A percentile compares a stretch with the other conserved stretches of the same genome.
Conservation (phyloP, 2,797 vertebrate genomes). For the Calcarius lapponicus region DNA sequence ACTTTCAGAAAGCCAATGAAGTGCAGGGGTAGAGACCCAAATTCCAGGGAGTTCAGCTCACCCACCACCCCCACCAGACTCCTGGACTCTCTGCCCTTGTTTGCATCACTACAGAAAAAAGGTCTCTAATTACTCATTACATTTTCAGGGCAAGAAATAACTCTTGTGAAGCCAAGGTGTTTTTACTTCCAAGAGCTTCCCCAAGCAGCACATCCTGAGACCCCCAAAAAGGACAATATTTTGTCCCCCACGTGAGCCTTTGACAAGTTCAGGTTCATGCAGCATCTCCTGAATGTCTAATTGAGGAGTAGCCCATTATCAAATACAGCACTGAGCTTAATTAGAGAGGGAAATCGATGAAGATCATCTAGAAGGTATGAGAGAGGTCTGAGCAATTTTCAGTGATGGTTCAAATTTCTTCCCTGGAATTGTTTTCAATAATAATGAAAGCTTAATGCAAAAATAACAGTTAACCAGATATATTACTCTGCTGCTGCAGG, state of each 20-base stretch:
- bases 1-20: background rate
- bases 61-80: background rate
- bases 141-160: background rate
- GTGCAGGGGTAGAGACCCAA: background rate
- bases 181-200: background rate
- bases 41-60: background rate
- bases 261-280: background rate
- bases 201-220: rapidly evolving
- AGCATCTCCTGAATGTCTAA: background rate
- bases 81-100: no score
- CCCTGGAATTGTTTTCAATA: conserved; percentile 19
- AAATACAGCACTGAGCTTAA: conserved; percentile 19
- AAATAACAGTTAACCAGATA: background rate
- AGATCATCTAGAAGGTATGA: background rate
- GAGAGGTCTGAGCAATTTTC: conserved; percentile 21
- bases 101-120: background rate
- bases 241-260: rapidly evolving
- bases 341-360: conserved; percentile 34
- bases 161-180: rapidly evolving
- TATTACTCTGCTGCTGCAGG: background rate
- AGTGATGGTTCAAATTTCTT: conserved; percentile 32
- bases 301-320: background rate
- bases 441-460: conserved; percentile 22
- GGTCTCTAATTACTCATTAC: background rate
- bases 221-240: background rate